phyloP scores from a whole-genome alignment of 2,797 vertebrate genomes.

The Coendou prehensilis region DNA sequence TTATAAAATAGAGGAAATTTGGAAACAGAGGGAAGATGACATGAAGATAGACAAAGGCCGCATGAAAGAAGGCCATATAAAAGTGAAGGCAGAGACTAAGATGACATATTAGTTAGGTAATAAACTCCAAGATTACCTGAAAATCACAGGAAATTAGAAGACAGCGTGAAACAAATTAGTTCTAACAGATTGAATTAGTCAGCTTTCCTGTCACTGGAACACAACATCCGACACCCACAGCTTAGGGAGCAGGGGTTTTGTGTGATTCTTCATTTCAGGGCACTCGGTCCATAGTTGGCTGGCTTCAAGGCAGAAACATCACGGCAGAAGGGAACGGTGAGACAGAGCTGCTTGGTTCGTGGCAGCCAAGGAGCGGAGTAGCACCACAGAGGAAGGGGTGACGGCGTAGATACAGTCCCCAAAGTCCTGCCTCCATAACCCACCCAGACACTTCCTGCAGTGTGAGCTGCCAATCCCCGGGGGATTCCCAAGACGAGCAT shows the following conservation, averaged over 20 bases:
- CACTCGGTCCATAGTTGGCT: not conserved
- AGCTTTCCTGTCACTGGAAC: not conserved
- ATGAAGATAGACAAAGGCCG: not conserved
- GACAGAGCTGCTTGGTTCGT: not conserved
- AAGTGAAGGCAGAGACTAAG: accelerated
- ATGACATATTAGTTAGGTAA: accelerated
- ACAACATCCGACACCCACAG: not conserved
- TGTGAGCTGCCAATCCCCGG: not conserved
- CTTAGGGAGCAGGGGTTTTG: not conserved
- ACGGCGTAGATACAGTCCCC: not conserved
- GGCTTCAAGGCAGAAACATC: not conserved
- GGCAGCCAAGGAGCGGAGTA: not conserved
- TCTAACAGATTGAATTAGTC: not conserved
- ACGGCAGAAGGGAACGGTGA: not conserved
- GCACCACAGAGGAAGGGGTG: no score
- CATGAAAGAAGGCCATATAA: not conserved
- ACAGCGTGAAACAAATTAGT: not conserved
- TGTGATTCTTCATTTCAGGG: not conserved
- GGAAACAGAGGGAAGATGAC: accelerated
- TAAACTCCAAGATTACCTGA: accelerated
- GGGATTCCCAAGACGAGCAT: not conserved
- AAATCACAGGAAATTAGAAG: not conserved
- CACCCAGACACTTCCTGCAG: not conserved
- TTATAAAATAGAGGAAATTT: not conserved
- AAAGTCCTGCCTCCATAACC: not conserved